Percentiles rank a stretch among this genome's conserved stretches.
Conservation (phyloP, 2,888 invertebrate genomes). For the Emmelina monodactyla region DNA sequence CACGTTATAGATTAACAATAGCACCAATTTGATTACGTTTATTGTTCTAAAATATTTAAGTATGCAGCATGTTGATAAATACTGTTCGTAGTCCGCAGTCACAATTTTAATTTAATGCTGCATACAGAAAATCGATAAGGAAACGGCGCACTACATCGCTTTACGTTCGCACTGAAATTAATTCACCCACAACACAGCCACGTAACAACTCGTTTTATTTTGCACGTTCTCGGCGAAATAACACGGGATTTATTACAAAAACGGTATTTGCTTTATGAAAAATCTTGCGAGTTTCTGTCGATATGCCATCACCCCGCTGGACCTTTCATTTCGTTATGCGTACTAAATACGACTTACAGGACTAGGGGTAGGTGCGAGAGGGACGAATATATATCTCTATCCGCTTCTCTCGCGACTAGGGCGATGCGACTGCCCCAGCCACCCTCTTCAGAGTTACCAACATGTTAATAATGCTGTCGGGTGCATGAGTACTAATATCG, state of each 20-base stretch:
- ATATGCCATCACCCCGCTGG: conserved; percentile 27
- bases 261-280: too few relatives aligned
- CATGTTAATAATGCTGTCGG: too few relatives aligned
- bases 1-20: too few relatives aligned
- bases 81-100: conserved; percentile 46
- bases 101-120: conserved; percentile 59
- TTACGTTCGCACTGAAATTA: conserved; percentile 34
- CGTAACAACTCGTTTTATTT: conserved; percentile 14
- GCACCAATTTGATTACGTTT: too few relatives aligned
- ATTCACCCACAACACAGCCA: conserved; percentile 34
- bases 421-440: neutral
- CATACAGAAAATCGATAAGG: conserved; percentile 63
- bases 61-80: conserved; percentile 35
- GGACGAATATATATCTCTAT: conserved; percentile 32
- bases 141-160: conserved; percentile 49
- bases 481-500: neutral
- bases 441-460: too few relatives aligned
- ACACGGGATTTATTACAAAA: too few relatives aligned
- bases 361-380: conserved; percentile 31
- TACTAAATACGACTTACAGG: neutral
- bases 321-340: conserved; percentile 25
- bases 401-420: too few relatives aligned
- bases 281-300: too few relatives aligned
- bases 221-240: neutral
- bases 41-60: conserved; percentile 24